Evolutionary conservation across 92 coral and sea anemone species (phyloP).

Genomic region (Epizoanthus stellaris): DNA sequence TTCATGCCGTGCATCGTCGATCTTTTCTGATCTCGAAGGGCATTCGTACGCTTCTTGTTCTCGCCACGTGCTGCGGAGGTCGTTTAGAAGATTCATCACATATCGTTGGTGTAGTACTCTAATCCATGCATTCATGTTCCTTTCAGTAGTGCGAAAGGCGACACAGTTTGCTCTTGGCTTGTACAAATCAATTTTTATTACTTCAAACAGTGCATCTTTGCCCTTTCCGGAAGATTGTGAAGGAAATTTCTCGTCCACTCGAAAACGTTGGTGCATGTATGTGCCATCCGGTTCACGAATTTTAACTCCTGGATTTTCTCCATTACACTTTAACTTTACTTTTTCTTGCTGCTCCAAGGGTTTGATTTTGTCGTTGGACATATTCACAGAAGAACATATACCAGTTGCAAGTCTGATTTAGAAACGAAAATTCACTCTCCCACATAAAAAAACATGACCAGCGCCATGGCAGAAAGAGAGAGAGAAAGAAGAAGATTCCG

Average conservation of each 20-base stretch:
- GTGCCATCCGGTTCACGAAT: not conserved
- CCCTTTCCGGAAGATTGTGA: not conserved
- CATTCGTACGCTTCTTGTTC: slow-evolving; percentile 33
- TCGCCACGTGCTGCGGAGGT: slow-evolving; percentile 5
- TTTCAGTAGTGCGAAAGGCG: slow-evolving; percentile 12
- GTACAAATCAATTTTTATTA: slow-evolving; percentile 9
- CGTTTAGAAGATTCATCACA: slow-evolving; percentile 10
- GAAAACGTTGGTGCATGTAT: not conserved
- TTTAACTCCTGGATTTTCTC: not conserved
- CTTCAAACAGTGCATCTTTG: slow-evolving; percentile 3
- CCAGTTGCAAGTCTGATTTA: not conserved
- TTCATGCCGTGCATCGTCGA: slow-evolving; percentile 4
- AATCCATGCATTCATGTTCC: slow-evolving; percentile 16
- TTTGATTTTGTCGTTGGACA: not conserved
- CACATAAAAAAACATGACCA: slow-evolving; percentile 10
- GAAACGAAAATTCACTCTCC: not conserved
- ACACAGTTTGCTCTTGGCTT: slow-evolving; percentile 27
- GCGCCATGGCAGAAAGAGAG: not conserved
- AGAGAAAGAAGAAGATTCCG: no score
- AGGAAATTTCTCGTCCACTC: not conserved
- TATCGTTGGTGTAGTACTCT: not conserved
- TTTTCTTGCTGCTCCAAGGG: no score
- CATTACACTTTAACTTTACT: no score
- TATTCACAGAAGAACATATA: not conserved
- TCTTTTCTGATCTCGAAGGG: slow-evolving; percentile 4